Evolutionary conservation across 2,888 invertebrate genomes (phyloP).

Genomic region (Falcaria lacertinaria): DNA sequence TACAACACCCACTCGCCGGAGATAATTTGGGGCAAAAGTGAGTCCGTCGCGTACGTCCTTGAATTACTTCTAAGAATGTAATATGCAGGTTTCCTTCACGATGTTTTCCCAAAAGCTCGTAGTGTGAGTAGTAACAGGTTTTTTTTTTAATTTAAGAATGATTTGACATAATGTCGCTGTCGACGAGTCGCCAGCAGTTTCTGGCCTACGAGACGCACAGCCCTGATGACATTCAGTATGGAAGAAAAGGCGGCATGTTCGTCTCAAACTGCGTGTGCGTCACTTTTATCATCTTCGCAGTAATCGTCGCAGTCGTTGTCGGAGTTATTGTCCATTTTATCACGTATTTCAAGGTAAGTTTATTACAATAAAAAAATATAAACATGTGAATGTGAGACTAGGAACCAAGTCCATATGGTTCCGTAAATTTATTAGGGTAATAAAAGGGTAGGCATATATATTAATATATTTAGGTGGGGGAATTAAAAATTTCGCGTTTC

Average conservation of each 20-base stretch:
- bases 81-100: no score
- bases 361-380: background rate
- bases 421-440: no score
- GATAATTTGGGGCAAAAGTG: no score
- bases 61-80: no score
- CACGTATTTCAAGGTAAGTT: conserved; percentile 61
- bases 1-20: no score
- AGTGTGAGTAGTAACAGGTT: no score
- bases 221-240: conserved; percentile 77
- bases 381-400: background rate
- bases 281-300: conserved; percentile 51
- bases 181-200: conserved; percentile 80
- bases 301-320: conserved; percentile 52
- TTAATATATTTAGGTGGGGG: no score
- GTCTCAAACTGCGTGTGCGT: conserved; percentile 81
- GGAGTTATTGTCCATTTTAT: conserved; percentile 69
- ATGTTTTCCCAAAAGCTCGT: no score
- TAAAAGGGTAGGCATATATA: no score
- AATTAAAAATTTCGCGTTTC: no score
- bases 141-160: conserved; percentile 55
- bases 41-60: no score
- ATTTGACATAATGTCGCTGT: conserved; percentile 58
- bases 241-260: conserved; percentile 81
- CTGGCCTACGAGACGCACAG: conserved; percentile 75
- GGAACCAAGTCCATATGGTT: background rate